A percentile compares a stretch with the other conserved stretches of the same genome.
phyloP scores from a whole-genome alignment of 2,797 vertebrate genomes.

The Urocyon cinereoargenteus region DNA sequence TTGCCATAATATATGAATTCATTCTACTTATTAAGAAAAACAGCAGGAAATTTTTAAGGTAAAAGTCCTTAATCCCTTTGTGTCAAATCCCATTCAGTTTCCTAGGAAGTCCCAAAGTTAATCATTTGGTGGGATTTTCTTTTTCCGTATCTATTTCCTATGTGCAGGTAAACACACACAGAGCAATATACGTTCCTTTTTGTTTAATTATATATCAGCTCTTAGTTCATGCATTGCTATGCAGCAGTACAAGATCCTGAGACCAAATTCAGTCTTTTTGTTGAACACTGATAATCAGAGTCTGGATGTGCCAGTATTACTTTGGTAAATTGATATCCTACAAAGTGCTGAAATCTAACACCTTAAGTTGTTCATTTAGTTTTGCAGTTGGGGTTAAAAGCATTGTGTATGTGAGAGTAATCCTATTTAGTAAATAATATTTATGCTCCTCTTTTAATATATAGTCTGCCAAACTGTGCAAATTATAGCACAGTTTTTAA shows the following conservation, averaged over 20 bases:
- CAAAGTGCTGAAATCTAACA: background rate
- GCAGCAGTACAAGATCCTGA: background rate
- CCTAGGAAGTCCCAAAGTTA: background rate
- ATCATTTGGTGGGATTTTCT: background rate
- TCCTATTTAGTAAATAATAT: conserved; percentile 15
- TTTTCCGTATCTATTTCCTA: background rate
- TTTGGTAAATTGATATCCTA: background rate
- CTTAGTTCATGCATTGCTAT: background rate
- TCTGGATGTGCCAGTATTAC: background rate
- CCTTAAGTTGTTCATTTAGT: background rate
- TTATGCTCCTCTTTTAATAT: conserved; percentile 13
- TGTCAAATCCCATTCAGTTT: background rate
- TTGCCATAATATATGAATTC: conserved; percentile 7
- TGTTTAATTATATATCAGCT: background rate
- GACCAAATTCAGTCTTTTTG: background rate
- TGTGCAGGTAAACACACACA: background rate
- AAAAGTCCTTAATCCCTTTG: background rate
- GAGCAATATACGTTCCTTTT: background rate
- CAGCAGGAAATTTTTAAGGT: background rate
- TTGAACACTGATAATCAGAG: background rate
- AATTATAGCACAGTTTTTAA: conserved; percentile 45
- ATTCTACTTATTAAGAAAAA: conserved; percentile 26
- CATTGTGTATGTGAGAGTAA: background rate
- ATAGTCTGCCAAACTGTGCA: background rate
- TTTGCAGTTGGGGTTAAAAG: background rate